phyloP scores from a whole-genome alignment of 2,888 invertebrate genomes.

The Drosophila infuscata region DNA sequence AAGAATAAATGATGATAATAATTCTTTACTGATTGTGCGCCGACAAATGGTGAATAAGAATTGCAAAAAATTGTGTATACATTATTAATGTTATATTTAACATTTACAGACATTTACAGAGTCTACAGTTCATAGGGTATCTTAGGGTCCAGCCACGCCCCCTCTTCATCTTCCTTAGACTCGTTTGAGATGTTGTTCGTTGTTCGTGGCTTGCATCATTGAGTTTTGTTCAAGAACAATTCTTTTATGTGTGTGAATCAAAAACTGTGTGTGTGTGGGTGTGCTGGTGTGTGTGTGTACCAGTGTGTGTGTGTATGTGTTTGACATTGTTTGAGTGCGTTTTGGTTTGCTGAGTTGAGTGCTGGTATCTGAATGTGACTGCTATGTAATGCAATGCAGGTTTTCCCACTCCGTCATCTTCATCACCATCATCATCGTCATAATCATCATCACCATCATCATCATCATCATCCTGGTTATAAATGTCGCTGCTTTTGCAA shows the following conservation, averaged over 20 bases:
- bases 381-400: constrained; percentile 53
- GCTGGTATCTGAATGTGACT: constrained; percentile 45
- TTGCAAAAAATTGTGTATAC: background rate
- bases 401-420: constrained; percentile 50
- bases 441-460: constrained; percentile 50
- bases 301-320: constrained; percentile 12
- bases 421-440: constrained; percentile 42
- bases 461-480: constrained; percentile 33
- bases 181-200: constrained; percentile 41
- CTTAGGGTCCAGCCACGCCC: background rate
- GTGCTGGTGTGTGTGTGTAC: constrained; percentile 18
- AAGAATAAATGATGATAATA: background rate
- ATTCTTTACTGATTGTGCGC: background rate
- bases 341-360: constrained; percentile 24
- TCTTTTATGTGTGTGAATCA: constrained; percentile 32
- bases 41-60: background rate
- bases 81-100: background rate
- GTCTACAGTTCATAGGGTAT: constrained; percentile 12
- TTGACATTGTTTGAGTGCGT: constrained; percentile 50
- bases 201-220: constrained; percentile 57
- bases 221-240: constrained; percentile 74
- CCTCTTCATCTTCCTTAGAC: background rate
- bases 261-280: constrained; percentile 10
- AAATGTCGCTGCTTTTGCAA: constrained; percentile 54
- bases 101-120: background rate